These are phyloP conservation scores for Spodoptera frugiperda DNA, from an alignment of 1,140 invertebrate genomes.

Conservation along the genomic window DNA sequence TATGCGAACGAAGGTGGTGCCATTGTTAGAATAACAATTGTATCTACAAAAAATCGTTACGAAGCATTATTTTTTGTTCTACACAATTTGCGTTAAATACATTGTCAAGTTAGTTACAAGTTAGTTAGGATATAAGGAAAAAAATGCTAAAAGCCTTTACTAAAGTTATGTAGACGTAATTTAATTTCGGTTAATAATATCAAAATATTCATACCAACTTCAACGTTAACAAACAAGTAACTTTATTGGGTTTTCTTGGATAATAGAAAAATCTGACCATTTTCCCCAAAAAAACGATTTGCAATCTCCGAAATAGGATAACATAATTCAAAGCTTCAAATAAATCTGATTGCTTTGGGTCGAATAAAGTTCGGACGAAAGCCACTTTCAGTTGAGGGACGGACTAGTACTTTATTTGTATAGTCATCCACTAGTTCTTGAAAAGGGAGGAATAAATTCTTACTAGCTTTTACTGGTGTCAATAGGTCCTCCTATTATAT, in stretches of 20 bases:
- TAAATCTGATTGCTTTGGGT: conserved; percentile 31
- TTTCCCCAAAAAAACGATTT: conserved; percentile 28
- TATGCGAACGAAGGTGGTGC: not conserved
- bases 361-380: conserved; percentile 5
- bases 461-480: too few species aligned
- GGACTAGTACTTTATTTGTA: not conserved
- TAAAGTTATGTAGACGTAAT: too few species aligned
- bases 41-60: not conserved
- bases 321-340: conserved; percentile 36
- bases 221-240: not conserved
- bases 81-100: not conserved
- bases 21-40: conserved; percentile 24
- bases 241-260: conserved; percentile 6
- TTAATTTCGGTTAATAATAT: too few species aligned
- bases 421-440: too few species aligned
- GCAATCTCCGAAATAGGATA: conserved; percentile 35
- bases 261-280: conserved; percentile 15
- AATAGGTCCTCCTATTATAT: not conserved
- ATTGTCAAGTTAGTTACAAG: not conserved
- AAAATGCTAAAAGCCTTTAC: too few species aligned
- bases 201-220: not conserved
- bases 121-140: too few species aligned
- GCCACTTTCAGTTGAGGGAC: conserved; percentile 4
- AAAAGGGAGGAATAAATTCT: too few species aligned
- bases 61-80: not conserved